These are phyloP conservation scores for Poicephalus meyeri DNA, from an alignment of 2,113 vertebrate genomes.

Conservation along the genomic window DNA sequence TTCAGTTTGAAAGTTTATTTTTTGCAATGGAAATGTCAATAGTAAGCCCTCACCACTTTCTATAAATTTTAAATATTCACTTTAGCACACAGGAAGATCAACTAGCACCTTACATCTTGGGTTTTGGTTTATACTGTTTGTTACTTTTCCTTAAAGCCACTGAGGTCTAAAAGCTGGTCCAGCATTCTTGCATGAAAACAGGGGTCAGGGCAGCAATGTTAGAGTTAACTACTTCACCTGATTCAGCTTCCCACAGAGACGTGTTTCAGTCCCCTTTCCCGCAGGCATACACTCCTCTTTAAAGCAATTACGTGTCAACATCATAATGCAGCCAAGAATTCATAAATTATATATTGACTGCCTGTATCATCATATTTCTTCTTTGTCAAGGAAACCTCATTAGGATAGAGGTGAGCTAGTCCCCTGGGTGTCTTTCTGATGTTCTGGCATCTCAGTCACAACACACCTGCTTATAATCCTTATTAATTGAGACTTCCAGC, in stretches of 20 bases:
- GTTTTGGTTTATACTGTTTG: background rate
- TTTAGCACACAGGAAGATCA: background rate
- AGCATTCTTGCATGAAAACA: background rate
- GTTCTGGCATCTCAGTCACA: background rate
- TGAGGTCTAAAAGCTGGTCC: background rate
- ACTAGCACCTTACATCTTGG: background rate
- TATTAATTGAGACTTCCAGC: conserved; percentile 8
- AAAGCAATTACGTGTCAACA: background rate
- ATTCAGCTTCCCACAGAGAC: background rate
- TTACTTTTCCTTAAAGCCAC: background rate
- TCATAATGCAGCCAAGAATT: background rate
- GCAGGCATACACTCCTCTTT: background rate
- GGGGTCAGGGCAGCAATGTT: background rate
- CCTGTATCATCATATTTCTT: background rate
- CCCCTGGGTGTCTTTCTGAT: background rate
- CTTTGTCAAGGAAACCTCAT: conserved; percentile 6
- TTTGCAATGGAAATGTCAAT: background rate
- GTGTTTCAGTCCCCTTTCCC: background rate
- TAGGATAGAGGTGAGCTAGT: background rate
- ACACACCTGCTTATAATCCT: conserved; percentile 4
- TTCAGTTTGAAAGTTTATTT: conserved; percentile 20
- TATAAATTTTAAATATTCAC: background rate
- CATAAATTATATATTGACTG: conserved; percentile 12
- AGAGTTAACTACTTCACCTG: background rate
- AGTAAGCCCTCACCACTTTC: background rate